phyloP scores from a whole-genome alignment of 2,888 invertebrate genomes.

The Orthonychiurus folsomi region DNA sequence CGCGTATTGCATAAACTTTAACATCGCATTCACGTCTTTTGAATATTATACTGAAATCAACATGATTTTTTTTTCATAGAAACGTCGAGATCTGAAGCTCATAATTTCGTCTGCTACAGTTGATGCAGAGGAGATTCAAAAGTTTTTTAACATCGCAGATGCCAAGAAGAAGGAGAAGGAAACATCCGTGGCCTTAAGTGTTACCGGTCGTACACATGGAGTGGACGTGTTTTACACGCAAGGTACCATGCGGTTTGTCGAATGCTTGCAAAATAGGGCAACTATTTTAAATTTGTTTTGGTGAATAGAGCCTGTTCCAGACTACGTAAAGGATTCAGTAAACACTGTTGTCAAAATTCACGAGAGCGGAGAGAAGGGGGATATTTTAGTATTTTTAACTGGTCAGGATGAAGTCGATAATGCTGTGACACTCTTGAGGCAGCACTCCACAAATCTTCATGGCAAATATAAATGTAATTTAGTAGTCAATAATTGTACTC shows the following conservation, averaged over 20 bases:
- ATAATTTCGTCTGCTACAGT: slow-evolving; percentile 92
- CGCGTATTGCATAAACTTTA: not conserved
- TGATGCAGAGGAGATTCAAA: slow-evolving; percentile 74
- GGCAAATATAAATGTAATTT: slow-evolving; percentile 11
- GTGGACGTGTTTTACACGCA: slow-evolving; percentile 74
- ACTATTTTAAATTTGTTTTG: not conserved
- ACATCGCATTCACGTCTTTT: not conserved
- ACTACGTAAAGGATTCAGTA: slow-evolving; percentile 78
- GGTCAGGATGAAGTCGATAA: slow-evolving; percentile 88
- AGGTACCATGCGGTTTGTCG: slow-evolving; percentile 47
- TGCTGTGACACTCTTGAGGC: slow-evolving; percentile 52
- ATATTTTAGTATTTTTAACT: slow-evolving; percentile 84
- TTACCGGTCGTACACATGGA: slow-evolving; percentile 80
- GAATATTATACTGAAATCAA: not conserved
- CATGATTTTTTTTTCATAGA: slow-evolving; percentile 47
- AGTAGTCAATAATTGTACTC: not conserved
- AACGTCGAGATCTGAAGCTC: slow-evolving; percentile 68
- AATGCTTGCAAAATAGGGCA: not conserved
- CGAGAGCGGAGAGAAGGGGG: slow-evolving; percentile 68
- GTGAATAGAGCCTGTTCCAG: slow-evolving; percentile 65
- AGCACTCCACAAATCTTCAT: slow-evolving; percentile 12
- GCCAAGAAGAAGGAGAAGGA: slow-evolving; percentile 46
- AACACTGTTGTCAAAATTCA: slow-evolving; percentile 87
- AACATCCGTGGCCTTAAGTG: slow-evolving; percentile 70
- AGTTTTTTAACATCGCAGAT: slow-evolving; percentile 59